A percentile compares a stretch with the other conserved stretches of the same genome.
Conservation (phyloP, 2,888 invertebrate genomes). For the Cheilosia soror region DNA sequence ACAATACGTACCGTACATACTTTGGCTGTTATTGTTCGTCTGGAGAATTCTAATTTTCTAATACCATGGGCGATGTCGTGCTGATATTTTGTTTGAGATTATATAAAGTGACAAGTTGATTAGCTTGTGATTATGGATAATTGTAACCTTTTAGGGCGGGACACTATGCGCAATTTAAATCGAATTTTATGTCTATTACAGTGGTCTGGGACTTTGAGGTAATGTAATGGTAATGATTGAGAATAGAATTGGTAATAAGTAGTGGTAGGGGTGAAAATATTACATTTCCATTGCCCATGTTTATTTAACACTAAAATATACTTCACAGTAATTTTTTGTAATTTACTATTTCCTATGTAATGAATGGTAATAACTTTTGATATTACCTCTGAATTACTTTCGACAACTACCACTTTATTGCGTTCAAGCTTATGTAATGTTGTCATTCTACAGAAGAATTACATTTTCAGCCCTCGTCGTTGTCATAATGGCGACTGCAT, state of each 20-base stretch:
- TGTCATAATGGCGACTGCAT: too few species aligned
- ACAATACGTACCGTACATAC: constrained; percentile 13
- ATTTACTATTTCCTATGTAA: too few species aligned
- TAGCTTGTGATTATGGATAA: constrained; percentile 67
- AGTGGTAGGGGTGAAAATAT: too few species aligned
- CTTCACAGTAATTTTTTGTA: too few species aligned
- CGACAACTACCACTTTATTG: too few species aligned
- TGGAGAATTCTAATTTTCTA: constrained; percentile 58
- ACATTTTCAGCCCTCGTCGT: too few species aligned
- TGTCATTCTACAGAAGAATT: too few species aligned
- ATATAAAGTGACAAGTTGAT: constrained; percentile 67
- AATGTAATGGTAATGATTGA: neutral
- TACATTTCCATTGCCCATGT: too few species aligned
- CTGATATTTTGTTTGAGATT: constrained; percentile 25
- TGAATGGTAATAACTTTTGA: neutral
- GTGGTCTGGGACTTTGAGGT: neutral
- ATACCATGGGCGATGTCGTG: constrained; percentile 46
- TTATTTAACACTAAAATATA: too few species aligned
- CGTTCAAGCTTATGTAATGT: too few species aligned
- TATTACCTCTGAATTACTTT: neutral
- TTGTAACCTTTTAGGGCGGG: constrained; percentile 64
- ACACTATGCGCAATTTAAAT: constrained; percentile 30
- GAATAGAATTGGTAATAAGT: too few species aligned
- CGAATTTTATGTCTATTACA: constrained; percentile 9
- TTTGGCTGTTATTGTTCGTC: constrained; percentile 12